These are phyloP conservation scores for Pristiophorus japonicus DNA, from an alignment of 2,113 vertebrate genomes.

Conservation along the genomic window DNA sequence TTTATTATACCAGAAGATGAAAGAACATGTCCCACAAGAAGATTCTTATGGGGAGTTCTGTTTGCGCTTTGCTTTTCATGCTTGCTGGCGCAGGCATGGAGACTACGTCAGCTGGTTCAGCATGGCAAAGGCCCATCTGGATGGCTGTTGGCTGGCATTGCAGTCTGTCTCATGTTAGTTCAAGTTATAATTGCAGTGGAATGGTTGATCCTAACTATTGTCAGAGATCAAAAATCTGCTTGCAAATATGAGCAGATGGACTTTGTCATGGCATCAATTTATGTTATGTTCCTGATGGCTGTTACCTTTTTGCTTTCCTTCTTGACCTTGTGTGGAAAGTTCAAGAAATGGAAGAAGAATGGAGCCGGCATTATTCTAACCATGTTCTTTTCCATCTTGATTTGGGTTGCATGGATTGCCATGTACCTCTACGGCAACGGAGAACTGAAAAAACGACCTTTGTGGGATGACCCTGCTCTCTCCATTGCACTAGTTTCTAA, in stretches of 20 bases:
- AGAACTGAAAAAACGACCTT: conserved; percentile 63
- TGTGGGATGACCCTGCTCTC: conserved; percentile 82
- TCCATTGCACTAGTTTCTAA: conserved; percentile 83
- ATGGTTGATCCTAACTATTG: conserved; percentile 84
- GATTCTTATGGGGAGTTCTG: conserved; percentile 83
- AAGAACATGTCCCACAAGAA: conserved; percentile 70
- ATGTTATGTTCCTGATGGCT: conserved; percentile 76
- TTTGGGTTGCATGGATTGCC: conserved; percentile 89
- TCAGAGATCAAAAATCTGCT: conserved; percentile 73
- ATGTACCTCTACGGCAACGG: conserved; percentile 86
- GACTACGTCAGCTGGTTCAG: conserved; percentile 71
- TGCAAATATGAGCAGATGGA: conserved; percentile 84
- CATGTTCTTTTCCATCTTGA: conserved; percentile 73
- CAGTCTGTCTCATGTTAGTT: conserved; percentile 75
- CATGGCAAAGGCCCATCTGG: conserved; percentile 75
- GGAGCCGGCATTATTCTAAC: conserved; percentile 77
- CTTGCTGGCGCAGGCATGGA: conserved; percentile 78
- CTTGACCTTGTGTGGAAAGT: conserved; percentile 81
- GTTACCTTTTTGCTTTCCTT: conserved; percentile 66
- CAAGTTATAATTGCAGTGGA: conserved; percentile 86
- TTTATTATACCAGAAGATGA: conserved; percentile 88
- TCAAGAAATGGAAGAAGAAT: conserved; percentile 80
- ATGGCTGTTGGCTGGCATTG: conserved; percentile 72
- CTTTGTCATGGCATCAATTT: conserved; percentile 81
- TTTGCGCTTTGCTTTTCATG: conserved; percentile 91